Conservation (phyloP, 37 sponge, comb jelly and placozoan species). For the Aplysina aerophoba region DNA sequence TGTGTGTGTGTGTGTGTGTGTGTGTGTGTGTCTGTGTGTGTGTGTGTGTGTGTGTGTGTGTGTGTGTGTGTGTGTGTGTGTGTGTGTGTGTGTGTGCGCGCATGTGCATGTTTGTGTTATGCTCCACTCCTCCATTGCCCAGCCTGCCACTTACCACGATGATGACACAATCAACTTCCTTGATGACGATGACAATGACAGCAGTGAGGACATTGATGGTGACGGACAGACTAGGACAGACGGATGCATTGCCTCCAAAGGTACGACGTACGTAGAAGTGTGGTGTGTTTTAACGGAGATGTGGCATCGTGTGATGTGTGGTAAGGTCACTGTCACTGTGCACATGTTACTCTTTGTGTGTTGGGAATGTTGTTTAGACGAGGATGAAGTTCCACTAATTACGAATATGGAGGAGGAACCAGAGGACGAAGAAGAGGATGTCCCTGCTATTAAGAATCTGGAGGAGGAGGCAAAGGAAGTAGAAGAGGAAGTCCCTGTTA, state of each 20-base stretch:
- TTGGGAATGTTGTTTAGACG: neutral
- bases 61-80: slow-evolving; percentile 65
- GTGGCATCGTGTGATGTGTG: no score
- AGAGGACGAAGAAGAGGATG: neutral
- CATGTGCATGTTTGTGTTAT: neutral
- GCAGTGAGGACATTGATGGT: neutral
- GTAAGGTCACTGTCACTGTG: no score
- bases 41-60: slow-evolving; percentile 56
- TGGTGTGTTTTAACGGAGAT: no score
- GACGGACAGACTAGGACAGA: no score
- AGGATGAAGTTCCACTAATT: neutral
- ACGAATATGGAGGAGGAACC: neutral
- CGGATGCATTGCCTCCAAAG: no score
- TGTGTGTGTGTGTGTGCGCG: neutral
- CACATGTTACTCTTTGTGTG: no score
- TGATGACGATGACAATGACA: neutral
- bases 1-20: slow-evolving; percentile 2
- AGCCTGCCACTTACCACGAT: neutral
- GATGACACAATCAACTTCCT: neutral
- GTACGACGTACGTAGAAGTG: no score
- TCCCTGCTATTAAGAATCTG: neutral
- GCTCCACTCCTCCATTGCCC: neutral
- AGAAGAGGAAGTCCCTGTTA: slow-evolving; percentile 8
- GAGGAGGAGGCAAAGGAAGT: neutral
- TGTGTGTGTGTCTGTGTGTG: slow-evolving; percentile 20